phyloP scores from a whole-genome alignment of 2,113 vertebrate species.

The Petaurus breviceps region DNA sequence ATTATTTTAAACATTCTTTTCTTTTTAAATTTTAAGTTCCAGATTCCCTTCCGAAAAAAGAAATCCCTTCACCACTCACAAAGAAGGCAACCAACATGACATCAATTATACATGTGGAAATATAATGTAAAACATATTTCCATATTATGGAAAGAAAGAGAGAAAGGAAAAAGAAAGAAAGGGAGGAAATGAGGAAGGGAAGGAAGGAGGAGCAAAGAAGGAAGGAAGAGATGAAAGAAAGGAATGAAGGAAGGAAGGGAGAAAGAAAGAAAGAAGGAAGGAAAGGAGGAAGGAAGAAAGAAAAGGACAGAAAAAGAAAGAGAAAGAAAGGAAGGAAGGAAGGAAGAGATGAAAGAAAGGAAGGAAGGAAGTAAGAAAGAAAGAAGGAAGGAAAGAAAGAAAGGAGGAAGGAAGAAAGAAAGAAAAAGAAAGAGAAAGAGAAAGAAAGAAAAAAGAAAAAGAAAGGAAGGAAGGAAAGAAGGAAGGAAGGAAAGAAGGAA shows the following conservation, averaged over 20 bases:
- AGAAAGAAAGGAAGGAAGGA: too few relatives aligned
- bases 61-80: not conserved
- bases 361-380: not conserved
- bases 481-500: too few relatives aligned
- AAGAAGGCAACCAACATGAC: not conserved
- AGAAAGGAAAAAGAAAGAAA: too few relatives aligned
- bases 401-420: too few relatives aligned
- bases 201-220: not conserved
- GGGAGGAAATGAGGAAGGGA: not conserved
- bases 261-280: not conserved
- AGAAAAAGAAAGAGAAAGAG: too few relatives aligned
- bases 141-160: not conserved
- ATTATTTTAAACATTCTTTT: not conserved
- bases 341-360: too few relatives aligned
- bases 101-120: not conserved
- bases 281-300: rapidly evolving
- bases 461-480: not conserved
- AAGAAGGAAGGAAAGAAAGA: too few relatives aligned
- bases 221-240: too few relatives aligned
- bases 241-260: too few relatives aligned
- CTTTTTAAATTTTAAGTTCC: not conserved
- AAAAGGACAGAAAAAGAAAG: too few relatives aligned
- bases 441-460: too few relatives aligned
- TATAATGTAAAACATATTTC: not conserved
- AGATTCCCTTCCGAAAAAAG: not conserved